Evolutionary conservation across 2,113 vertebrate species (phyloP).

Genomic region (Psittacara wagleri): DNA sequence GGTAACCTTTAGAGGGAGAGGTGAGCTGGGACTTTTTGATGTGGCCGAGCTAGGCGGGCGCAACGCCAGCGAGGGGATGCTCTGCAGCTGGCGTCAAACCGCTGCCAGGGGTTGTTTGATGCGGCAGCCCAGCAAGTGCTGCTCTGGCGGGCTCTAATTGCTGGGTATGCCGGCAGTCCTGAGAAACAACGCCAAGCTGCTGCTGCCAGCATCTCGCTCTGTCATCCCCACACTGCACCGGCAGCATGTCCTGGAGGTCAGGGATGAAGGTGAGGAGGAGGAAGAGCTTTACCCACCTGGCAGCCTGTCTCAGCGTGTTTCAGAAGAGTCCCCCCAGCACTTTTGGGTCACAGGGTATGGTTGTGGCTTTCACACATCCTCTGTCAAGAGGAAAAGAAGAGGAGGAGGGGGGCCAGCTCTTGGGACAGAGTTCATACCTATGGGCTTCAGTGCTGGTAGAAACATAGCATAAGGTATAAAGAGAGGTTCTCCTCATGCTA

Average conservation of each 20-base stretch:
- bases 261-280: background rate
- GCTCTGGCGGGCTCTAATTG: background rate
- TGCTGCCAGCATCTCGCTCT: background rate
- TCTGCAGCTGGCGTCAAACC: background rate
- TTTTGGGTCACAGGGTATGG: background rate
- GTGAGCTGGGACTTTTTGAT: background rate
- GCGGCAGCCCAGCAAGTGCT: rapidly evolving
- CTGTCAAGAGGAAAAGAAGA: background rate
- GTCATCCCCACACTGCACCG: rapidly evolving
- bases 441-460: background rate
- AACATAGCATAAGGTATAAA: rapidly evolving
- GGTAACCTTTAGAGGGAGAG: background rate
- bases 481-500: background rate
- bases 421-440: background rate
- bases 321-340: background rate
- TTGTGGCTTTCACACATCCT: rapidly evolving
- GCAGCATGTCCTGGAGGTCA: rapidly evolving
- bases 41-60: background rate
- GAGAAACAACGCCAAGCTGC: rapidly evolving
- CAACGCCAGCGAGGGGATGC: background rate
- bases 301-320: background rate
- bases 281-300: background rate
- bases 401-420: background rate
- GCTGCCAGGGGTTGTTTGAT: background rate
- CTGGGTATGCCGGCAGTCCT: background rate